These are phyloP conservation scores for Capreolus pygargus DNA, from an alignment of 2,113 vertebrate genomes.

Conservation along the genomic window DNA sequence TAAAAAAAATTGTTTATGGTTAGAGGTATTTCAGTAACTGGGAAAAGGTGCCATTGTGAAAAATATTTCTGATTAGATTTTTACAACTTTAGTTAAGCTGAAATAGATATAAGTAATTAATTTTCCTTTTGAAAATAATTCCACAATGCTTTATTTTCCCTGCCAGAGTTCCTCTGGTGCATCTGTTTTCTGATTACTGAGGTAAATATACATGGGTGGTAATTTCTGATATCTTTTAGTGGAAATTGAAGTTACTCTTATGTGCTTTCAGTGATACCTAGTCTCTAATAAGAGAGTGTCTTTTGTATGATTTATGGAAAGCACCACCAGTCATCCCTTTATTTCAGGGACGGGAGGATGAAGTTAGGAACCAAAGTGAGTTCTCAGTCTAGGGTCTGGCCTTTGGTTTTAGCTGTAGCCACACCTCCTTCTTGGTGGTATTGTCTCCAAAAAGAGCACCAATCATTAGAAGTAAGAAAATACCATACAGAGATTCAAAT, in stretches of 20 bases:
- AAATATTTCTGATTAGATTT: slow-evolving; percentile 56
- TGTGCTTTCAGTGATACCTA: not conserved
- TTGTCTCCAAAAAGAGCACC: not conserved
- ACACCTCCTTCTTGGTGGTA: not conserved
- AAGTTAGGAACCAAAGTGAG: not conserved
- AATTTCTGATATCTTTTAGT: slow-evolving; percentile 50
- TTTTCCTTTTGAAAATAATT: slow-evolving; percentile 58
- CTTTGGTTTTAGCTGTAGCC: slow-evolving; percentile 2
- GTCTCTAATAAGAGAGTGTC: not conserved
- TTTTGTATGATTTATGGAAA: slow-evolving; percentile 22
- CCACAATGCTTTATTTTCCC: slow-evolving; percentile 24
- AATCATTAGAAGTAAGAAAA: not conserved
- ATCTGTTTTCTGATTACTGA: slow-evolving; percentile 41
- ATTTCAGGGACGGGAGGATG: not conserved
- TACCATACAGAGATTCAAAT: not conserved
- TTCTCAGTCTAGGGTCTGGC: not conserved
- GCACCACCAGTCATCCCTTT: not conserved
- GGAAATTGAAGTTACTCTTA: slow-evolving; percentile 45
- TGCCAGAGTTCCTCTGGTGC: not conserved
- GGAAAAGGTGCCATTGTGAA: slow-evolving; percentile 32
- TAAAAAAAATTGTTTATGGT: not conserved
- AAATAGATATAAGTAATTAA: slow-evolving; percentile 57
- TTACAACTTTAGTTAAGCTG: slow-evolving; percentile 22
- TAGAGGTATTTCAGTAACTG: slow-evolving; percentile 29
- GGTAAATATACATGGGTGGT: slow-evolving; percentile 7